phyloP scores from a whole-genome alignment of 2,888 invertebrate species.

The Gymnosoma rotundatum region DNA sequence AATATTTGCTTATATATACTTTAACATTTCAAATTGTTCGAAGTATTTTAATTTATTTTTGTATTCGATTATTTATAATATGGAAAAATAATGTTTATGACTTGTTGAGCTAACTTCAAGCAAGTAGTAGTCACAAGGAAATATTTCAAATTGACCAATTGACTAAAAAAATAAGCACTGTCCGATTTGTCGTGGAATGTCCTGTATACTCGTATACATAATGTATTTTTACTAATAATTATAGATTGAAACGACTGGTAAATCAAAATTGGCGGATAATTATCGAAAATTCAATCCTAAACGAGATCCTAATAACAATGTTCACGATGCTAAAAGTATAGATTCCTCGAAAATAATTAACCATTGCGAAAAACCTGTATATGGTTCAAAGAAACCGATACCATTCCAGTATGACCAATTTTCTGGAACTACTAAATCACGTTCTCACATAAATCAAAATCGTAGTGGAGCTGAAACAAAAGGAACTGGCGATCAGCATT shows the following conservation, averaged over 20 bases:
- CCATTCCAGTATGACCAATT: slow-evolving; percentile 74
- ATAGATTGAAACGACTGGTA: slow-evolving; percentile 46
- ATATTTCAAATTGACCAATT: no score
- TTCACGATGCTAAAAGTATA: slow-evolving; percentile 15
- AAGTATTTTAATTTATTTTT: no score
- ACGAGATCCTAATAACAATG: slow-evolving; percentile 60
- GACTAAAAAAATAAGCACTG: no score
- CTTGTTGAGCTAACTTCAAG: no score
- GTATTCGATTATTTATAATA: no score
- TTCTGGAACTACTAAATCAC: slow-evolving; percentile 50
- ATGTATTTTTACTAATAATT: slow-evolving; percentile 1
- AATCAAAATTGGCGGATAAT: slow-evolving; percentile 52
- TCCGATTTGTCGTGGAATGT: no score
- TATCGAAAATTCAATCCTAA: slow-evolving; percentile 51
- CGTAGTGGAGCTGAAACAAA: slow-evolving; percentile 23
- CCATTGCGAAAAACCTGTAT: slow-evolving; percentile 28
- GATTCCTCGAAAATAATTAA: slow-evolving; percentile 7
- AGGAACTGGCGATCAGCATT: background rate
- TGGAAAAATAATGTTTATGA: no score
- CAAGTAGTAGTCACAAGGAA: no score
- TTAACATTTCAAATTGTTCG: no score
- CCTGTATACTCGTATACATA: no score
- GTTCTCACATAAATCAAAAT: slow-evolving; percentile 35
- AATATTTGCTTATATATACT: no score
- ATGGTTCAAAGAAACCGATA: slow-evolving; percentile 69